Conservation (phyloP, 2,797 vertebrate genomes). For the Selene dorsalis region DNA sequence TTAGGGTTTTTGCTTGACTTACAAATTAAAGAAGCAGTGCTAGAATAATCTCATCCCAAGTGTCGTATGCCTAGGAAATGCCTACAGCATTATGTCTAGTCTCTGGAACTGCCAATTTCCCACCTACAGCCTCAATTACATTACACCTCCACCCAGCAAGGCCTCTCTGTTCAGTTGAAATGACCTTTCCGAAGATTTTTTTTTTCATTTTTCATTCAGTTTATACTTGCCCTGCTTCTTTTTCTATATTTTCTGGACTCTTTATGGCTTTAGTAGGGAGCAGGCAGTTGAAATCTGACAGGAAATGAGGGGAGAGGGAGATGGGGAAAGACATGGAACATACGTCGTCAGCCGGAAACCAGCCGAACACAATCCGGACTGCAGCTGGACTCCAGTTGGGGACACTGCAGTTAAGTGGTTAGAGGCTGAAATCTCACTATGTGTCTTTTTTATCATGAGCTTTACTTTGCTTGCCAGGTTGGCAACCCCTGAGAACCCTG, state of each 20-base stretch:
- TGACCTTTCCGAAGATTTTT: not conserved
- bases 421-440: not conserved
- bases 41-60: not conserved
- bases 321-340: slow-evolving; percentile 15
- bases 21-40: too few species aligned
- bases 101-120: not conserved
- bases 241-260: not conserved
- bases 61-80: not conserved
- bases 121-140: not conserved
- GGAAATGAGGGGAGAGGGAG: slow-evolving; percentile 8
- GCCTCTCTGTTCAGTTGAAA: not conserved
- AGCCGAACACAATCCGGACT: not conserved
- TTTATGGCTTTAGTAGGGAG: not conserved
- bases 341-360: not conserved
- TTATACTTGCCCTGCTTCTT: not conserved
- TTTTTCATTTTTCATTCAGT: not conserved
- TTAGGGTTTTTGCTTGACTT: not conserved
- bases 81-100: not conserved
- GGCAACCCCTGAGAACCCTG: not conserved
- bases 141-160: not conserved
- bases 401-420: slow-evolving; percentile 5
- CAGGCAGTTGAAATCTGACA: not conserved
- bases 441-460: slow-evolving; percentile 12
- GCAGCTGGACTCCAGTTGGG: not conserved
- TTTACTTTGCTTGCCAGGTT: not conserved